phyloP scores from a whole-genome alignment of 2,113 vertebrate species.

The Mustelus asterias region DNA sequence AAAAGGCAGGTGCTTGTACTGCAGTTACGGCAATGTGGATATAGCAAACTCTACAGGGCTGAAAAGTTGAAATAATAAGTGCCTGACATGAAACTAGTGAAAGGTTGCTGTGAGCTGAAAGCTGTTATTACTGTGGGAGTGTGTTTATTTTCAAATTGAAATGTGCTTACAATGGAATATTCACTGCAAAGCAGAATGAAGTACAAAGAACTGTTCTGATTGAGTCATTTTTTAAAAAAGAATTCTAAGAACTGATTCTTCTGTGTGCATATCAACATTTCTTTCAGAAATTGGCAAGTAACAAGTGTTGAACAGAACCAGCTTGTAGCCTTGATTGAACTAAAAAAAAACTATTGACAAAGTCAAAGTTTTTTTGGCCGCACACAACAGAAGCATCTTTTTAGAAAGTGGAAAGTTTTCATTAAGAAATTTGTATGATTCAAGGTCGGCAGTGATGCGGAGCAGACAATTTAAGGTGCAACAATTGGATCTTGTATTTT shows the following conservation, averaged over 20 bases:
- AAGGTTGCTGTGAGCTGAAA: neutral
- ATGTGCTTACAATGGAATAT: constrained; percentile 19
- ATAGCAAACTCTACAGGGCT: neutral
- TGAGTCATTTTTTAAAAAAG: neutral
- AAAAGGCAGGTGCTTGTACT: neutral
- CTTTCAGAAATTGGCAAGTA: neutral
- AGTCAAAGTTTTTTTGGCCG: neutral
- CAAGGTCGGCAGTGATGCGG: neutral
- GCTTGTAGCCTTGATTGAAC: neutral
- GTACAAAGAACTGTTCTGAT: constrained; percentile 27
- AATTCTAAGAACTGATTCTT: neutral
- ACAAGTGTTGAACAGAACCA: neutral
- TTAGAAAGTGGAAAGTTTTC: neutral
- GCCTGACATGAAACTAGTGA: neutral
- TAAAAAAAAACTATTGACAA: neutral
- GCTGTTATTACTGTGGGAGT: constrained; percentile 7
- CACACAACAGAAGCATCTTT: neutral
- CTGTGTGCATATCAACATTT: neutral
- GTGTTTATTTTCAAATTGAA: constrained; percentile 25
- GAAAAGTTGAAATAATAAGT: constrained; percentile 22
- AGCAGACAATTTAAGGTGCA: neutral
- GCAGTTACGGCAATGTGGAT: neutral
- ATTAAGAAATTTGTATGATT: neutral
- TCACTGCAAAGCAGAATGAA: neutral
- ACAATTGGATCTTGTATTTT: neutral